Evolutionary conservation across 2,888 invertebrate genomes (phyloP).

Genomic region (Drosophila koepferae): DNA sequence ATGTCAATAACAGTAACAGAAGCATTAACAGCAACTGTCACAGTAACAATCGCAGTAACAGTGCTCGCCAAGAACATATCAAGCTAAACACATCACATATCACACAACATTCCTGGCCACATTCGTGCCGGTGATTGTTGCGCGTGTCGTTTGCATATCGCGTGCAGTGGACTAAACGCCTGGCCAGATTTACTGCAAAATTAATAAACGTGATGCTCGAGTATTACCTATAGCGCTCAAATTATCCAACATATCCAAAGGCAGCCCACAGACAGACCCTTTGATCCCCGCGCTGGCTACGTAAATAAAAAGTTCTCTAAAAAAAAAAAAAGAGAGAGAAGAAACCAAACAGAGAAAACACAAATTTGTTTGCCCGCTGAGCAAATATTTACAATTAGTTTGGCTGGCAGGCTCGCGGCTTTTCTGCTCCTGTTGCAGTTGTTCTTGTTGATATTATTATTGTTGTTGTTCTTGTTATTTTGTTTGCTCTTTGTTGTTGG

Average conservation of each 20-base stretch:
- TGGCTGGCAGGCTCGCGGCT: constrained; percentile 46
- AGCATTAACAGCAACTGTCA: not conserved
- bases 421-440: constrained; percentile 36
- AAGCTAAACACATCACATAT: constrained; percentile 41
- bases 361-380: constrained; percentile 52
- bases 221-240: constrained; percentile 47
- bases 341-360: constrained; percentile 20
- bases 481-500: constrained; percentile 17
- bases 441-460: constrained; percentile 16
- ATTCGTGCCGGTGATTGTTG: constrained; percentile 56
- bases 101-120: constrained; percentile 24
- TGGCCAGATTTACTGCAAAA: constrained; percentile 47
- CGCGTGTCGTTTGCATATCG: constrained; percentile 51
- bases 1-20: not conserved
- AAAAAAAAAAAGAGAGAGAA: constrained; percentile 2
- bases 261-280: not conserved
- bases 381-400: constrained; percentile 69
- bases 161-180: constrained; percentile 49
- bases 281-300: not conserved
- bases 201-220: constrained; percentile 57
- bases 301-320: constrained; percentile 16
- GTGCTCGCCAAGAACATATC: constrained; percentile 55
- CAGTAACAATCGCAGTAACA: not conserved
- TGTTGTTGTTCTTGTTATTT: constrained; percentile 12
- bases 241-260: constrained; percentile 34